Conservation (phyloP, 2,113 vertebrate species). For the Galeopterus variegatus region DNA sequence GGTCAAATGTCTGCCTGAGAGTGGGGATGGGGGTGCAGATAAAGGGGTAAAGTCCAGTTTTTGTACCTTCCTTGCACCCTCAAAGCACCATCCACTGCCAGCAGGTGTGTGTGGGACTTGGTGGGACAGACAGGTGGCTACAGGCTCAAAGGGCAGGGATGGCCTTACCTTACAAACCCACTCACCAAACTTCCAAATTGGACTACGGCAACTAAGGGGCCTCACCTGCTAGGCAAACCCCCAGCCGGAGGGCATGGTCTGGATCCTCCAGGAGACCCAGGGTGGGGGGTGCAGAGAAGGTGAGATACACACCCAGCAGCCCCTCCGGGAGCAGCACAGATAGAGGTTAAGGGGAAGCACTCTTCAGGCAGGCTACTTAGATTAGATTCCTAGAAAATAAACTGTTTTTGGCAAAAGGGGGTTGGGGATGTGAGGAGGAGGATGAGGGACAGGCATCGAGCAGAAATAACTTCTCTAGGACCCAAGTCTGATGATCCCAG, state of each 20-base stretch:
- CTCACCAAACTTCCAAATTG: not conserved
- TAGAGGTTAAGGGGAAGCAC: fast-evolving
- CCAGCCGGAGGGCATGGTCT: not conserved
- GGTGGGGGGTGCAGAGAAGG: not conserved
- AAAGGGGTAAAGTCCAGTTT: not conserved
- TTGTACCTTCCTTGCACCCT: not conserved
- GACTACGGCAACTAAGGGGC: not conserved
- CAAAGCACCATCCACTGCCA: not conserved
- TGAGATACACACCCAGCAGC: not conserved
- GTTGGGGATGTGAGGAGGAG: not conserved
- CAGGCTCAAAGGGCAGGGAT: not conserved
- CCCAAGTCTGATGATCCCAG: not conserved
- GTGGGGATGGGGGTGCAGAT: not conserved
- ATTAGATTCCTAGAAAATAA: not conserved
- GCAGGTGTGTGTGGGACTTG: not conserved
- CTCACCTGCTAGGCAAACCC: not conserved
- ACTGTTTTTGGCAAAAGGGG: not conserved
- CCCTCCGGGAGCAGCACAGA: fast-evolving
- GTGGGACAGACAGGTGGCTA: not conserved
- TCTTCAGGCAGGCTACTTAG: not conserved
- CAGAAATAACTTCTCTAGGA: not conserved
- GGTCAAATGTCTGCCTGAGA: not conserved
- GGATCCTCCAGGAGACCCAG: not conserved
- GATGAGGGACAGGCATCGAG: not conserved
- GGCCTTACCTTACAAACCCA: not conserved